Evolutionary conservation across 2,797 vertebrate species (phyloP), one percentile per base, ranked within the genome.

Genomic region (Oryzias sinensis): DNA sequence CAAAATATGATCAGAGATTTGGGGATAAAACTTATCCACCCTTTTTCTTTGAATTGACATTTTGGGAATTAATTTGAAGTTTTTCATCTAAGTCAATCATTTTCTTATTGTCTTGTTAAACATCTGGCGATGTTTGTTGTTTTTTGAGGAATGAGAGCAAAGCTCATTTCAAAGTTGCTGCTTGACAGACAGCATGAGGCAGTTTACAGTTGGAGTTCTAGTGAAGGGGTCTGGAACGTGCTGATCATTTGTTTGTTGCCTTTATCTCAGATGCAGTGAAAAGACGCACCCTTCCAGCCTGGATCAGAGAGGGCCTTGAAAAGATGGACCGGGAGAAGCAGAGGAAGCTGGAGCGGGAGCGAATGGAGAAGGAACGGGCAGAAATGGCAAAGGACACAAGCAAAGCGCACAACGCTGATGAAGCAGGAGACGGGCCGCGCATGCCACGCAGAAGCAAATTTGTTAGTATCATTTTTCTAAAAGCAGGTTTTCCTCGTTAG

Each of bases 301-400:
- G 97, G 97, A 99, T 99, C 82, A 93, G 97, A 42, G 97, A 99
- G 79, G 97, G 97, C 27, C 93, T 99, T 57, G 97, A 99, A 85
- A 99, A 99, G 85, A 98, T 98, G 97, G 97, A 99, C 85, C 83
- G 97, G 70, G 97, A 99, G 81, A 99, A 98, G 69, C 97, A 99
- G 85, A 99, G 96, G 85, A 98, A 95, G 79, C 53, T 97, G 71
- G 97, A 99, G 72, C 94, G 94, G 48, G 97, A 99, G 77, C 91
- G 95, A 65, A 94, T 98, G 94, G 96, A 97, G 66, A 96, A 96
- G 69, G 94, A 99, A 55, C 93, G 95, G 2, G 95, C 94, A 44
- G 94, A 97, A 51, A 91, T 97, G 86, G 91, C 92, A 59, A 94
- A 94, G 76, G 94, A 96, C 20, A 93, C 95, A 52, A 87, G 86